Conservation (phyloP, 2,888 invertebrate genomes). For the Yponomeuta malinellus region DNA sequence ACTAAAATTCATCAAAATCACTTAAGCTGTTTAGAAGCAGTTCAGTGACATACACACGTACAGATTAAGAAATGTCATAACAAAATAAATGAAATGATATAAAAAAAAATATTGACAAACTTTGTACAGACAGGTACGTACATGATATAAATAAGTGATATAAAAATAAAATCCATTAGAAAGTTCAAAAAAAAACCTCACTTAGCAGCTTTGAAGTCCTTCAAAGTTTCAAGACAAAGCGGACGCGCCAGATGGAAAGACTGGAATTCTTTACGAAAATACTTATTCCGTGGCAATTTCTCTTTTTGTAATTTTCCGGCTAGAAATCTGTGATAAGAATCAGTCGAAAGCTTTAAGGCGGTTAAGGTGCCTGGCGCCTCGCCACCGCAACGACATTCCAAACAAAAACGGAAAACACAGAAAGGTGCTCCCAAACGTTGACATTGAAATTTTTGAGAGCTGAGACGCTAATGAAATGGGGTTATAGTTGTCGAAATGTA, state of each 20-base stretch:
- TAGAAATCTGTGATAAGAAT: background rate
- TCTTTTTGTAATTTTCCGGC: background rate
- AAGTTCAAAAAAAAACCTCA: background rate
- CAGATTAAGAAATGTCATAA: too few relatives aligned
- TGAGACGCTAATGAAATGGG: too few relatives aligned
- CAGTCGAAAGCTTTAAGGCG: background rate
- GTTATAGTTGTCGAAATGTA: too few relatives aligned
- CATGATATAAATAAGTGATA: too few relatives aligned
- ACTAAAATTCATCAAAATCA: too few relatives aligned
- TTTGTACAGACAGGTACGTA: too few relatives aligned
- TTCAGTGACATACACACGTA: too few relatives aligned
- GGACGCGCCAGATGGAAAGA: background rate
- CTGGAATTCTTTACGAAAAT: background rate
- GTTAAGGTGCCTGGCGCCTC: background rate
- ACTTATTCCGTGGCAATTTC: background rate
- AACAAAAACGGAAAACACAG: background rate
- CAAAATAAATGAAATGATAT: too few relatives aligned
- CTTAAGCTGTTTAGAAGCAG: too few relatives aligned
- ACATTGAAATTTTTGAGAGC: background rate
- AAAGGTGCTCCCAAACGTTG: background rate
- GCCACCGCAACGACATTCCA: background rate
- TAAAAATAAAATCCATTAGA: background rate
- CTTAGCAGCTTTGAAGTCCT: background rate
- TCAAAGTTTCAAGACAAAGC: background rate
- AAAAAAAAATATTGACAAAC: too few relatives aligned